A percentile compares a stretch with the other conserved stretches of the same genome.
Conservation (phyloP, 2,797 vertebrate species). For the Hypotaenidia philippensis region DNA sequence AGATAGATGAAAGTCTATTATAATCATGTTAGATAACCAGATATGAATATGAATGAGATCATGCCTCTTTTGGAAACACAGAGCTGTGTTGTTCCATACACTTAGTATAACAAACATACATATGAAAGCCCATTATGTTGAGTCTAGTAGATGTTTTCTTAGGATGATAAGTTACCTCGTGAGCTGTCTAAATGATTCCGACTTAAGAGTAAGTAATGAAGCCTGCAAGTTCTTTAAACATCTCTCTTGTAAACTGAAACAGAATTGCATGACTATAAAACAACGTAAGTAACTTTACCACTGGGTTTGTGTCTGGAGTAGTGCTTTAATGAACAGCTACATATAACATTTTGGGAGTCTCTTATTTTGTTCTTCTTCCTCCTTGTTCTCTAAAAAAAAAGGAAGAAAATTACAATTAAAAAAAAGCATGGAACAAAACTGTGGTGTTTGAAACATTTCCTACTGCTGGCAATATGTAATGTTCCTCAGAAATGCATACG, state of each 20-base stretch:
- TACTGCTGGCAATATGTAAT: neutral
- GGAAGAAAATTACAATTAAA: neutral
- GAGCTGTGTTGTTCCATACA: neutral
- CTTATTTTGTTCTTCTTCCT: neutral
- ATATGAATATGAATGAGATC: constrained; percentile 54
- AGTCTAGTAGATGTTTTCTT: neutral
- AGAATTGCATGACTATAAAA: neutral
- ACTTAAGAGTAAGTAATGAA: neutral
- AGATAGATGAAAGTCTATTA: constrained; percentile 33
- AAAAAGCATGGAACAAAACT: neutral
- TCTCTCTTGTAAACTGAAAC: neutral
- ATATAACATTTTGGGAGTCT: neutral
- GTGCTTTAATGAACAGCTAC: neutral
- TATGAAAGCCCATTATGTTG: neutral
- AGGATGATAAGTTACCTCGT: neutral
- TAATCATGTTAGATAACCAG: constrained; percentile 31
- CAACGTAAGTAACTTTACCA: neutral
- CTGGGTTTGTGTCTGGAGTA: neutral
- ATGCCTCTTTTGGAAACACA: constrained; percentile 16
- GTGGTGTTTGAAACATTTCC: neutral
- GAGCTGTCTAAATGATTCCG: neutral
- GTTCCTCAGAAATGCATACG: accelerated
- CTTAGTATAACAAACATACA: neutral
- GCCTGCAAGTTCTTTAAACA: neutral
- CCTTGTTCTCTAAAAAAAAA: neutral